Base-by-base conservation (phyloP, 2,888 invertebrate genomes). In the Drosophila anomalata region DNA sequence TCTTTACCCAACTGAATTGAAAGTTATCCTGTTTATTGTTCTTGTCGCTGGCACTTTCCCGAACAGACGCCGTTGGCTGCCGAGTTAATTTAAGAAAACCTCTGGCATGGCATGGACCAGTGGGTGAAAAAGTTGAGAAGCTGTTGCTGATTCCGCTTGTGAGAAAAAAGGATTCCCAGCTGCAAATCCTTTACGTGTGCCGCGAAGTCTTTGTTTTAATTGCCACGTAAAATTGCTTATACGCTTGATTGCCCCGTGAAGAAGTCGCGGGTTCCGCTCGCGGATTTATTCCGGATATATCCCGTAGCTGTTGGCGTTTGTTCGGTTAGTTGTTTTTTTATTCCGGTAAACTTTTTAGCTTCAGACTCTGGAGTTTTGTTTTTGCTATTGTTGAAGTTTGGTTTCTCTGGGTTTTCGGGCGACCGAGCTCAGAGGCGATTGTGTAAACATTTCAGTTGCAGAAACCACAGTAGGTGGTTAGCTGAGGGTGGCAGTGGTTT, bases 391-490 rank as follows among this genome's bases (percentile, higher is more conserved):
- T 61, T 80, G 58, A 65, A 58, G 67, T 77, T 66, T 62, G 52
- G 58, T 67, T 24, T 12, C 24, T 66, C 24, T 66, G 14, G 60
- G 42, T 26, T 46, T 29, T 46, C 66, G 76, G 73, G 73, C 73
- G 73, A 77, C 74, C 79, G 62, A 71, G 69, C 66, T 66, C 66
- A 70, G 36, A 69, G 70, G 65, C 77, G 75, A 76, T 81, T 78
- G 80, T 87, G 83, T 80, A 89, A 89, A 89, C 90, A 89, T 78
- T 88, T 89, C 89, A 89, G 77, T 77, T 76, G 72, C 86, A 73
- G 73, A 46, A 73, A 36, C 17, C 46, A 2, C 11, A 77, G 71
- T 56, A 51, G 65, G 26, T 31, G 36, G 9, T 2, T 47, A 5
- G 26, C 41, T 46, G 0, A 7, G 33, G 42, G 60, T 26, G 58